These are phyloP conservation scores for Cerceris rybyensis DNA, from an alignment of 2,888 invertebrate species.

Conservation along the genomic window DNA sequence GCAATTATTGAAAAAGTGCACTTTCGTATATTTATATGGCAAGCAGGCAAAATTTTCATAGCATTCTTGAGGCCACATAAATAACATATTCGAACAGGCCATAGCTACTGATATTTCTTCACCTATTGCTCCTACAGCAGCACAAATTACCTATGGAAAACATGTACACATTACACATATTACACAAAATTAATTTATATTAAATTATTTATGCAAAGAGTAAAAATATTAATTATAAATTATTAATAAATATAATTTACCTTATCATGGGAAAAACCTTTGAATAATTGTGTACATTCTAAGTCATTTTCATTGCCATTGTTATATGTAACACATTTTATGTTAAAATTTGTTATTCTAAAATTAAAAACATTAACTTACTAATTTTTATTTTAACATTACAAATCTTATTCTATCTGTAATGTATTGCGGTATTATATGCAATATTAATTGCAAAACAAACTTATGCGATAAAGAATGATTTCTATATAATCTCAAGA, in stretches of 20 bases:
- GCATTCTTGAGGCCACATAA: slow-evolving; percentile 66
- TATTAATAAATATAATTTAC: slow-evolving; percentile 25
- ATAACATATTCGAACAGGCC: slow-evolving; percentile 59
- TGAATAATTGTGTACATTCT: slow-evolving; percentile 56
- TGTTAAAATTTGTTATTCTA: slow-evolving; percentile 55
- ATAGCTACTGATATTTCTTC: slow-evolving; percentile 60
- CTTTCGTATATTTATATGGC: slow-evolving; percentile 64
- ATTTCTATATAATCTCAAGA: neutral
- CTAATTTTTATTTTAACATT: no score
- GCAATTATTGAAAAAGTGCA: slow-evolving; percentile 66
- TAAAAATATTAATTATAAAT: neutral
- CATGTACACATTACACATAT: slow-evolving; percentile 4
- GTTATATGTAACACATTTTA: slow-evolving; percentile 43
- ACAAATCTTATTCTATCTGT: no score
- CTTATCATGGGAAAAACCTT: slow-evolving; percentile 47
- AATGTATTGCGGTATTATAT: no score
- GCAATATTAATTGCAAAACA: no score
- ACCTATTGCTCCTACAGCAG: slow-evolving; percentile 32
- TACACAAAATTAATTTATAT: no score
- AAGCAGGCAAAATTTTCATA: slow-evolving; percentile 42
- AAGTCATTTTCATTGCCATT: slow-evolving; percentile 44
- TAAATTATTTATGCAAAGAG: no score
- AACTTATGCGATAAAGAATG: no score
- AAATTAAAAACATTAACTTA: slow-evolving; percentile 15
- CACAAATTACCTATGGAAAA: slow-evolving; percentile 58